Conservation (phyloP, 2,888 invertebrate genomes). For the Lepidocyrtoides sp. region DNA sequence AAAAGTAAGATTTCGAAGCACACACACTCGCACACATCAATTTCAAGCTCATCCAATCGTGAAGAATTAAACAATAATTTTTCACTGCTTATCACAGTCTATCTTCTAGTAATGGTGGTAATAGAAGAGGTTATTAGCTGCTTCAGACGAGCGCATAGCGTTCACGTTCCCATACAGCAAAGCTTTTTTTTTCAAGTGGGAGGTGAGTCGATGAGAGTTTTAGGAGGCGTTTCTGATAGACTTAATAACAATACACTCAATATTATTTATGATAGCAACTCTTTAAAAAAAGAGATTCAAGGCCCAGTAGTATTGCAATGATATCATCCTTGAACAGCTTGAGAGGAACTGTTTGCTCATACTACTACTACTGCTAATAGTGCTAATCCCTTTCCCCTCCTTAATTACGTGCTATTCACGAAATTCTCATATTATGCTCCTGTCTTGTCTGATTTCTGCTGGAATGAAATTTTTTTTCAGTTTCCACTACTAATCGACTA, state of each 20-base stretch:
- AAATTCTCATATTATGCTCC: neutral
- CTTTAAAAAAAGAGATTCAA: neutral
- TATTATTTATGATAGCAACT: neutral
- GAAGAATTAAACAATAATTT: constrained; percentile 70
- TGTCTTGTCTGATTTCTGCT: neutral
- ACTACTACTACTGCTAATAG: neutral
- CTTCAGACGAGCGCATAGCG: constrained; percentile 13
- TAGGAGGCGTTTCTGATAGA: constrained; percentile 8
- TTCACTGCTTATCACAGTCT: constrained; percentile 12
- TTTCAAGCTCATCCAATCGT: constrained; percentile 77
- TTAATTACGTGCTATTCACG: neutral
- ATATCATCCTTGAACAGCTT: neutral
- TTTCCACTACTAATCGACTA: neutral
- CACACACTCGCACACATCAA: constrained; percentile 63
- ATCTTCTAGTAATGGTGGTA: constrained; percentile 5
- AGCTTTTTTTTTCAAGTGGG: neutral
- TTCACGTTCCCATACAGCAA: neutral
- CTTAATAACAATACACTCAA: neutral
- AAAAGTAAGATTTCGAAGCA: constrained; percentile 35
- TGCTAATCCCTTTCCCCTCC: neutral
- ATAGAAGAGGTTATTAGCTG: neutral
- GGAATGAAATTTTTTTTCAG: neutral
- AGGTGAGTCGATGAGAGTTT: constrained; percentile 10
- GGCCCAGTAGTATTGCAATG: neutral
- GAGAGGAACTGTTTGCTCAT: neutral